These are phyloP conservation scores for Arenaria interpres DNA, from an alignment of 2,113 vertebrate genomes.

Conservation along the genomic window DNA sequence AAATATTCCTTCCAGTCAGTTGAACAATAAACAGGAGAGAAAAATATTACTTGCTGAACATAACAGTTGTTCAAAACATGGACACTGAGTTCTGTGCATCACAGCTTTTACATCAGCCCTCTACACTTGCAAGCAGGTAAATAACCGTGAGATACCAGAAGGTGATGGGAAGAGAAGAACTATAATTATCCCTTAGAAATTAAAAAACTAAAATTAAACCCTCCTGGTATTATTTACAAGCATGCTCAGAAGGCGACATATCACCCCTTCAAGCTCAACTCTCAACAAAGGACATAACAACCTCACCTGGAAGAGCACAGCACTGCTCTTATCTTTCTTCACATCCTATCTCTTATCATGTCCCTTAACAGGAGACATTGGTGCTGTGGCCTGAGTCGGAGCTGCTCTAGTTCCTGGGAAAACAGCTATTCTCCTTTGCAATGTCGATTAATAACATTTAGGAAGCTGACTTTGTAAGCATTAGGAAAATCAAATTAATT, in stretches of 20 bases:
- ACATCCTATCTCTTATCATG: neutral
- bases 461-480: neutral
- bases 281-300: fast-evolving
- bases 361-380: neutral
- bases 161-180: neutral
- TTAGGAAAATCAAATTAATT: constrained; percentile 5
- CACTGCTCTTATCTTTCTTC: neutral
- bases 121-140: neutral
- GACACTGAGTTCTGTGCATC: neutral
- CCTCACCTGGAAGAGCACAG: neutral
- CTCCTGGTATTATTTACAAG: neutral
- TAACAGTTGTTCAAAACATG: neutral
- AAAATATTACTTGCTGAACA: neutral
- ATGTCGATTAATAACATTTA: neutral
- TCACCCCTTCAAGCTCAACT: neutral
- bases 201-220: no score
- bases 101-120: neutral
- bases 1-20: neutral
- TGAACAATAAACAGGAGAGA: neutral
- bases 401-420: neutral
- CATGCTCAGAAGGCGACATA: neutral
- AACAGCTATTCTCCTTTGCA: neutral
- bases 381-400: neutral
- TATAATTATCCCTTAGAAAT: neutral
- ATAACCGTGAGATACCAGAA: neutral